Evolutionary conservation across 2,113 vertebrate species (phyloP).

Genomic region (Ceratotherium simum): DNA sequence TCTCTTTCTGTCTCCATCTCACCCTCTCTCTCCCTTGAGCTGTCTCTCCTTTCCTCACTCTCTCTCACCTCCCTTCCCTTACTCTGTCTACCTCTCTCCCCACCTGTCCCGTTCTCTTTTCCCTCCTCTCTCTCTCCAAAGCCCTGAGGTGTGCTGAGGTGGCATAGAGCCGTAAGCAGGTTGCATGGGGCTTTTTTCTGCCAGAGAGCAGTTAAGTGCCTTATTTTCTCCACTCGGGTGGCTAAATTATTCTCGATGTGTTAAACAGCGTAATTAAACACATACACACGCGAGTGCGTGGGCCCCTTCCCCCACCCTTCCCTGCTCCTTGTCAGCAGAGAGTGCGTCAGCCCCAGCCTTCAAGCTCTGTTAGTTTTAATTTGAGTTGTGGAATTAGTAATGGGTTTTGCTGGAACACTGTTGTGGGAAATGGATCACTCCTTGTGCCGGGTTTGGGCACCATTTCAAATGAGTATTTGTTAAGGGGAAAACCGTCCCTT

Average conservation of each 20-base stretch:
- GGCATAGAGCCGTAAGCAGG: conserved; percentile 41
- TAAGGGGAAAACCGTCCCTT: conserved; percentile 86
- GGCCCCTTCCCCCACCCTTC: conserved; percentile 75
- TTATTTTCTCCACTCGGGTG: conserved; percentile 85
- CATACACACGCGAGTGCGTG: conserved; percentile 45
- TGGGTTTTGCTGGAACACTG: conserved; percentile 88
- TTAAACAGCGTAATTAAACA: conserved; percentile 90
- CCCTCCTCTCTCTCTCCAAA: background rate
- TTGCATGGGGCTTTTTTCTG: conserved; percentile 2
- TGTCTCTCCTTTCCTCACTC: background rate
- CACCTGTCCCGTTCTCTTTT: background rate
- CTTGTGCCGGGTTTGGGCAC: conserved; percentile 83
- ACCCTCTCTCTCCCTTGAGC: background rate
- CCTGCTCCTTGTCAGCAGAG: conserved; percentile 85
- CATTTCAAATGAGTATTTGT: conserved; percentile 90
- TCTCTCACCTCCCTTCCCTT: background rate
- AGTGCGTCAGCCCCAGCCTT: conserved; percentile 85
- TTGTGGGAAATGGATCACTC: conserved; percentile 88
- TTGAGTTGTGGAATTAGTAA: conserved; percentile 90
- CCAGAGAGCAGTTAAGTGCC: conserved; percentile 80
- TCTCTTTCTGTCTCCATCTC: background rate
- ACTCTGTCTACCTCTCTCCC: background rate
- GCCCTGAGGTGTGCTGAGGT: background rate
- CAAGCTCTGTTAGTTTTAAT: conserved; percentile 92
- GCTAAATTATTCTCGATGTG: conserved; percentile 87